Base-by-base conservation (phyloP, 2,113 vertebrate species). In the Astatoreochromis straeleni region DNA sequence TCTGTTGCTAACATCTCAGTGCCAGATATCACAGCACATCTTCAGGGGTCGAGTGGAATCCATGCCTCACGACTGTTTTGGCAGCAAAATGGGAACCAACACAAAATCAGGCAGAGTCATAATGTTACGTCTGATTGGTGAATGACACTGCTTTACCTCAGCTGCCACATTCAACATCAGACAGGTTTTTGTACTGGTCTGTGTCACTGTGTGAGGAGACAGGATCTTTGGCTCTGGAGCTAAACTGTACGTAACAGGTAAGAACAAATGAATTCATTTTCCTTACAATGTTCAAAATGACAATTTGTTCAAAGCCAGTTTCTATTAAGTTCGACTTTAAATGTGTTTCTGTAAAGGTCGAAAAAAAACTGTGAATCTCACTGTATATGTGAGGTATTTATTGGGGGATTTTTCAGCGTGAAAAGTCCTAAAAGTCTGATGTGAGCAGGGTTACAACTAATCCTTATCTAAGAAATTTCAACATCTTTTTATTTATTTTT, bases 171-270 rank as follows among this genome's bases (percentile, higher is more conserved):
- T 83, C 55, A 45, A 1, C 40, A 83, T 45, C 81, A 80, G 31
- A 24, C 10, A 68, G 79, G 79, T 85, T 90, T 87, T 87, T 87
- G 70, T 82, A 51, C 7, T 7, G 68, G n/a, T 12, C 7, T 53
- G 2, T 80, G 11, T 54, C 83, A 85, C 65, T 68, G 87, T 88
- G 87, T 14, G 19, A 51, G 10, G 19, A 1, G 2, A 0, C 4
- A 65, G 0, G 60, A 68, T 85, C 80, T 84, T 84, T 82, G 87
- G 89, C 51, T 42, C 87, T 45, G 90, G 85, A 63, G 60, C 49
- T 12, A 87, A 82, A 82, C 82, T 91, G 38, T 80, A 19, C 14
- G 51, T 89, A 31, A 73, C 78, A 70, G 79, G 90, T 91, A 78
- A 87, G 79, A 85, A 65, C 4, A 7, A 40, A 49, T 29, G 6